phyloP scores from a whole-genome alignment of 1,140 invertebrate genomes.

The Pogonomyrmex californicus region DNA sequence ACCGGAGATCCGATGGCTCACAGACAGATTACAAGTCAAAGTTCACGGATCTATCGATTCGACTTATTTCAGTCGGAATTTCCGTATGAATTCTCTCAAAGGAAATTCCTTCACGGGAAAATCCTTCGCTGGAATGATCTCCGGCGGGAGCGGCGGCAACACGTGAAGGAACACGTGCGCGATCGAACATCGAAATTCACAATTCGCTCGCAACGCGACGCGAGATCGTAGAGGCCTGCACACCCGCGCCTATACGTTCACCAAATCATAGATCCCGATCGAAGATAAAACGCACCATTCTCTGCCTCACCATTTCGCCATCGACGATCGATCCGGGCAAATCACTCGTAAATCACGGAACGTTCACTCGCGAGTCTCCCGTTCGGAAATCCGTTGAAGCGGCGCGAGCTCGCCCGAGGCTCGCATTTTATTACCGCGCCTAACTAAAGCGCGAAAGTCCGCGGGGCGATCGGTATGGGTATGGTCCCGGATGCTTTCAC shows the following conservation, averaged over 20 bases:
- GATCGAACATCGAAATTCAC: neutral
- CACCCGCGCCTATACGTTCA: conserved; percentile 15
- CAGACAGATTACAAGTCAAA: neutral
- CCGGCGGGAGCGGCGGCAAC: neutral
- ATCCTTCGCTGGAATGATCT: neutral
- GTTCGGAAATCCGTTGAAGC: conserved; percentile 48
- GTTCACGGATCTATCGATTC: neutral
- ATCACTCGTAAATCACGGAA: conserved; percentile 37
- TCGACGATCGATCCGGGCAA: conserved; percentile 27
- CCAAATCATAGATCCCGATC: neutral
- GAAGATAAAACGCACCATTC: conserved; percentile 20
- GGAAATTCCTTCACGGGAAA: neutral
- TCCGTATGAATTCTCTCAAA: neutral
- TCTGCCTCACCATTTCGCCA: conserved; percentile 46
- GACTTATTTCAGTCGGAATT: neutral
- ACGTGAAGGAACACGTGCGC: conserved; percentile 12
- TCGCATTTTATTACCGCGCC: conserved; percentile 40
- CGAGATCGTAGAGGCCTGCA: neutral
- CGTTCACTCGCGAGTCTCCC: conserved; percentile 46
- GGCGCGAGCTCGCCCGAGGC: conserved; percentile 9
- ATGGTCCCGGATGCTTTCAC: conserved; percentile 29
- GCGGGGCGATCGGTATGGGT: neutral
- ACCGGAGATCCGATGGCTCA: neutral
- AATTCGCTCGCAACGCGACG: neutral
- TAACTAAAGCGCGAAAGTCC: conserved; percentile 50